These are phyloP conservation scores for Caenorhabditis sulstoni DNA, from an alignment of 2,888 invertebrate species.

Conservation along the genomic window DNA sequence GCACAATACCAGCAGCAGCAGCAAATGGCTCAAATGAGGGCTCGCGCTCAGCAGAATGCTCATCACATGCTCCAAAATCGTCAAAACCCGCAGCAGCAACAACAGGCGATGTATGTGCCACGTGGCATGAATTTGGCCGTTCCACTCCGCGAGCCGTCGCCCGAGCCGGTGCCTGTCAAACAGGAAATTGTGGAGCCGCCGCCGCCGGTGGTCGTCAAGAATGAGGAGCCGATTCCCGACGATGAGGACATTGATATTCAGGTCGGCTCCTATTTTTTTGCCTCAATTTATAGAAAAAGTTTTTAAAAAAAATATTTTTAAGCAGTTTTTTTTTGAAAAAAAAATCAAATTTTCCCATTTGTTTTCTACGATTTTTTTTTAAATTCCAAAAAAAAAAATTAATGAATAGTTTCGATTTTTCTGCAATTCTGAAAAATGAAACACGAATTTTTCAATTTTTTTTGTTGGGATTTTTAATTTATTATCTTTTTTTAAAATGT, in stretches of 20 bases:
- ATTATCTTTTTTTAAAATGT: no score
- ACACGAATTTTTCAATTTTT: no score
- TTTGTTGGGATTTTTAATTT: no score
- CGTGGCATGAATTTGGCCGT: slow-evolving; percentile 62
- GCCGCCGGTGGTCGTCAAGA: slow-evolving; percentile 7
- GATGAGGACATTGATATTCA: slow-evolving; percentile 58
- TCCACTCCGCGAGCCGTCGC: slow-evolving; percentile 67
- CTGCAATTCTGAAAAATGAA: no score
- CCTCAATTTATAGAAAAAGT: no score
- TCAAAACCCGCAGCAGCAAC: background rate
- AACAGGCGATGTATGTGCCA: slow-evolving; percentile 13
- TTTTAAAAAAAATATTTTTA: background rate
- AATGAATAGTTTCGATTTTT: no score
- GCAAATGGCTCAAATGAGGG: background rate
- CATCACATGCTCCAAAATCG: slow-evolving; percentile 17
- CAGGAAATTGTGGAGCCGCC: background rate
- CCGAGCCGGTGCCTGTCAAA: slow-evolving; percentile 53
- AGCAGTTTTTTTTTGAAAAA: no score
- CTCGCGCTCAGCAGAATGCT: slow-evolving; percentile 8
- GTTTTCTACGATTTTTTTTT: no score
- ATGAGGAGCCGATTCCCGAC: slow-evolving; percentile 36
- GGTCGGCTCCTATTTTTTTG: no score
- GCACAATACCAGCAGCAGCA: slow-evolving; percentile 5
- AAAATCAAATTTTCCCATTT: no score
- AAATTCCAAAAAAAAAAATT: no score